A percentile compares a stretch with the other conserved stretches of the same genome.
Conservation (phyloP, 2,888 invertebrate genomes). For the Nemotelus pantherinus region DNA sequence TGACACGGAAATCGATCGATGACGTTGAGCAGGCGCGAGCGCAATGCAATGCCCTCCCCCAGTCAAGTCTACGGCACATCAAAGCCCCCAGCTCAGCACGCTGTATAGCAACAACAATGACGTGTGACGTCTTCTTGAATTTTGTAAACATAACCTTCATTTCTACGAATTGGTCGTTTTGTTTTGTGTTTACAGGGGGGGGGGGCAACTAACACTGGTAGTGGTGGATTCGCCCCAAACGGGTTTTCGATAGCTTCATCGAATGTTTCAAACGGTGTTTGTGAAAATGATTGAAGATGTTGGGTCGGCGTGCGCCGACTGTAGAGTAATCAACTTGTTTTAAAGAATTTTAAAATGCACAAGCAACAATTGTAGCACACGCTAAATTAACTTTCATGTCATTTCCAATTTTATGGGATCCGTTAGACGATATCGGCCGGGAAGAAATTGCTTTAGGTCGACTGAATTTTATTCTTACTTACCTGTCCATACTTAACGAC, state of each 20-base stretch:
- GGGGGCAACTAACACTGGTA: neutral
- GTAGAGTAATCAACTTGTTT: no score
- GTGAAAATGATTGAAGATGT: no score
- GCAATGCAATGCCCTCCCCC: constrained; percentile 29
- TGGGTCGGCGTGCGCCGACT: no score
- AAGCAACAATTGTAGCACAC: no score
- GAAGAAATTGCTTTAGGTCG: neutral
- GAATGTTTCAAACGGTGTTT: no score
- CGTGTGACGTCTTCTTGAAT: constrained; percentile 11
- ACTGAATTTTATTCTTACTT: neutral
- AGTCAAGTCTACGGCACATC: neutral
- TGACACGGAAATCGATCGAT: constrained; percentile 39
- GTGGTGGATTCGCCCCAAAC: constrained; percentile 1
- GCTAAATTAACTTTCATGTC: no score
- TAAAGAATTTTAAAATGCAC: no score
- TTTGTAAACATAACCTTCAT: constrained; percentile 40
- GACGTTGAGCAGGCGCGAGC: constrained; percentile 39
- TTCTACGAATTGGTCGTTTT: neutral
- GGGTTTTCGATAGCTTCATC: constrained; percentile 4
- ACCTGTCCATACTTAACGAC: neutral
- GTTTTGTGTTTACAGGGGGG: neutral
- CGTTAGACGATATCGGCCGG: no score
- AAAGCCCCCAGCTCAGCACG: no score
- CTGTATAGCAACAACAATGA: constrained; percentile 17
- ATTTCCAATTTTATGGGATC: no score